Conservation (phyloP, 2,888 invertebrate species). For the Esperia sulphurella region DNA sequence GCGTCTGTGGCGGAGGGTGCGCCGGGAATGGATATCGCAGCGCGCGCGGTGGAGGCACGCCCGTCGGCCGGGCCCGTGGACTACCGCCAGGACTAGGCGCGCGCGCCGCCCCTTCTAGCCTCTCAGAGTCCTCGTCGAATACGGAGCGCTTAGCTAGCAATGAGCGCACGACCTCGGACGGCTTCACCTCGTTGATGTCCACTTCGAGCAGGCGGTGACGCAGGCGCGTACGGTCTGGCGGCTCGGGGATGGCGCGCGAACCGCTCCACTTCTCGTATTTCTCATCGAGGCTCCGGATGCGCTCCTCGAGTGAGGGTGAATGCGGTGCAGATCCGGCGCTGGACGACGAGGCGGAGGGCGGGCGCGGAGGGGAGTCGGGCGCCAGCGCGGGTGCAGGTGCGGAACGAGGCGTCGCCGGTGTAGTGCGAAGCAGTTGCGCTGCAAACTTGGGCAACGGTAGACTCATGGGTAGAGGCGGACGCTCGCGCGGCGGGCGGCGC, state of each 20-base stretch:
- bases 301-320: slow-evolving; percentile 90
- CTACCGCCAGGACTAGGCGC: slow-evolving; percentile 82
- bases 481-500: slow-evolving; percentile 82
- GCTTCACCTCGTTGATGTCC: slow-evolving; percentile 90
- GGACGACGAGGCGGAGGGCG: slow-evolving; percentile 87
- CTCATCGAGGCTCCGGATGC: slow-evolving; percentile 94
- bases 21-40: slow-evolving; percentile 89
- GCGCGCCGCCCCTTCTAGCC: slow-evolving; percentile 93
- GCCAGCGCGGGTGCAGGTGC: slow-evolving; percentile 69
- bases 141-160: slow-evolving; percentile 95
- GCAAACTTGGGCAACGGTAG: slow-evolving; percentile 95
- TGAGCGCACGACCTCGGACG: slow-evolving; percentile 95
- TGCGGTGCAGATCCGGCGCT: slow-evolving; percentile 86
- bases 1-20: slow-evolving; percentile 53
- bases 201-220: slow-evolving; percentile 88
- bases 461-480: slow-evolving; percentile 85
- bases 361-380: slow-evolving; percentile 83
- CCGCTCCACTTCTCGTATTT: slow-evolving; percentile 94
- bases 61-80: slow-evolving; percentile 64
- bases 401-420: slow-evolving; percentile 69
- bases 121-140: slow-evolving; percentile 96
- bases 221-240: slow-evolving; percentile 79
- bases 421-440: slow-evolving; percentile 80
- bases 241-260: slow-evolving; percentile 76
- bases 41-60: slow-evolving; percentile 57